Percentiles rank a stretch among this genome's conserved stretches.
These are phyloP conservation scores for Eretmochelys imbricata DNA, from an alignment of 2,113 vertebrate genomes.

Conservation along the genomic window DNA sequence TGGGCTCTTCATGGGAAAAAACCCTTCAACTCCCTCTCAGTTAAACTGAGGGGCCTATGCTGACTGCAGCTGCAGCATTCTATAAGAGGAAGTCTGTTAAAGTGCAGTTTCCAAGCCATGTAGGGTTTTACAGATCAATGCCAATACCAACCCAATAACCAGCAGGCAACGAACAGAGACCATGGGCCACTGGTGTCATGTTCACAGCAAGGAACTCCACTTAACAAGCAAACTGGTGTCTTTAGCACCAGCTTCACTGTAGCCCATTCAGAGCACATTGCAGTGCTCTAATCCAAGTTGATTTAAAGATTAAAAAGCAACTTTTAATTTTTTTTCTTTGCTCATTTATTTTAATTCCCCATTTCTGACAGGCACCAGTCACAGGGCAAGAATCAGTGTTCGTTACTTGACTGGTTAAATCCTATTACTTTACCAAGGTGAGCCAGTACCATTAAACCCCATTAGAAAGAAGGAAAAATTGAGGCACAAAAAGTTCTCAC, in stretches of 20 bases:
- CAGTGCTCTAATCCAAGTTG: neutral
- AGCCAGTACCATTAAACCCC: neutral
- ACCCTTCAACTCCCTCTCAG: neutral
- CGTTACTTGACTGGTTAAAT: neutral
- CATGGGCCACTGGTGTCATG: neutral
- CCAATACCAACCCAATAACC: neutral
- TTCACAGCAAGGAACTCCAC: neutral
- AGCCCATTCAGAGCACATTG: neutral
- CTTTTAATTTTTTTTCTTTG: neutral
- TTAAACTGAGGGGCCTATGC: neutral
- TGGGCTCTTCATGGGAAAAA: neutral
- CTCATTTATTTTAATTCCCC: neutral
- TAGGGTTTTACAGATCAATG: neutral
- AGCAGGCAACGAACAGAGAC: neutral
- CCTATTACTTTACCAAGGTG: neutral
- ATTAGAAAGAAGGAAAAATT: neutral
- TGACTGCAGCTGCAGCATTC: neutral
- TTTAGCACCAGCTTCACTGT: neutral
- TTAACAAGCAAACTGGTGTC: neutral
- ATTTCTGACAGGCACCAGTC: neutral
- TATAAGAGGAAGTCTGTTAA: neutral
- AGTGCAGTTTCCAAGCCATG: neutral
- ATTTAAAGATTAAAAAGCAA: neutral
- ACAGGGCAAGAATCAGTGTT: neutral
- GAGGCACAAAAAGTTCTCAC: accelerated